These are phyloP conservation scores for Carabus problematicus DNA, from an alignment of 2,888 invertebrate species.

Conservation along the genomic window DNA sequence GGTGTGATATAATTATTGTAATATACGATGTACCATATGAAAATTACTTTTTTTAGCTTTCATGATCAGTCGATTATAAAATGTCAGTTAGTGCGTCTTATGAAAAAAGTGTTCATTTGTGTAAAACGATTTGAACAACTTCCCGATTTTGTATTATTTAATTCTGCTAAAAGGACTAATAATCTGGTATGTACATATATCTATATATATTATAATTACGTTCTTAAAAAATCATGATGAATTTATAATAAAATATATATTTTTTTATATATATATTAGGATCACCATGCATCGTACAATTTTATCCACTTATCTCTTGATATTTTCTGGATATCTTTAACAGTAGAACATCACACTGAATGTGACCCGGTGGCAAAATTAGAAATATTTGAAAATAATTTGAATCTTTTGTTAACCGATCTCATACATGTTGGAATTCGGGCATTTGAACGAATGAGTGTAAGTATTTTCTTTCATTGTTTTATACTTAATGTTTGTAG, in stretches of 20 bases:
- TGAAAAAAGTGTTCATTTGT: slow-evolving; percentile 9
- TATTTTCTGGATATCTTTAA: slow-evolving; percentile 26
- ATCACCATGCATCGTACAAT: slow-evolving; percentile 23
- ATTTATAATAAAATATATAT: slow-evolving; percentile 3
- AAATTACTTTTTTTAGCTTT: slow-evolving; percentile 1
- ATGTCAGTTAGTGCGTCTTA: slow-evolving; percentile 3
- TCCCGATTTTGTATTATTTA: slow-evolving; percentile 35
- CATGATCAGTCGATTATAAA: neutral
- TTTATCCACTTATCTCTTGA: slow-evolving; percentile 31
- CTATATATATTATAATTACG: neutral
- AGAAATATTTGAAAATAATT: slow-evolving; percentile 26
- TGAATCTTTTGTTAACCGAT: slow-evolving; percentile 19
- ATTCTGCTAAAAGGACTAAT: slow-evolving; percentile 11
- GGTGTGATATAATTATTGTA: neutral
- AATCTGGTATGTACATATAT: slow-evolving; percentile 2
- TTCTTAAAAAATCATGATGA: neutral
- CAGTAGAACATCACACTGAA: slow-evolving; percentile 17
- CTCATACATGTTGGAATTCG: slow-evolving; percentile 22
- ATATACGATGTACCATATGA: neutral
- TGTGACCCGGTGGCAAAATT: slow-evolving; percentile 9
- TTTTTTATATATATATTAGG: slow-evolving; percentile 3
- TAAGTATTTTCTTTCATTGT: neutral
- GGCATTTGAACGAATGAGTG: slow-evolving; percentile 26
- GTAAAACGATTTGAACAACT: slow-evolving; percentile 21
- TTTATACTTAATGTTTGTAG: slow-evolving; percentile 7